Evolutionary conservation across 1,140 invertebrate genomes (phyloP), one percentile per base, ranked within the genome.

Genomic region (Cyclina sinensis): DNA sequence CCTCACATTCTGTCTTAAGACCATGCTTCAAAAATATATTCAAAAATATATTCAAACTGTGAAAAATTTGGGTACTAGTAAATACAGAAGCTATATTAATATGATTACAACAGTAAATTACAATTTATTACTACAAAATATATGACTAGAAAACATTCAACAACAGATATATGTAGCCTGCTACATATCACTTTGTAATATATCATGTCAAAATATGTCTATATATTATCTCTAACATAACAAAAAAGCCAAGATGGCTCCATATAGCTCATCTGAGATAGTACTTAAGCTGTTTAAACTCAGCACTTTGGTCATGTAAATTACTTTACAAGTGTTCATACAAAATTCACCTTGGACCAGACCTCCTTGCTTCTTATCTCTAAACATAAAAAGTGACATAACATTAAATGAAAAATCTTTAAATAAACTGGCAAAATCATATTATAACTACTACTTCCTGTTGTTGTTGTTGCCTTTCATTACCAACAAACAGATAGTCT

Each of bases 71-170:
- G 21, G 18, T 54, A 18, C 7, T n/a, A 18, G 21, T n/a, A 54
- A 7, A 3, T 18, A 54, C 21, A 11, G 21, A 3, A 54, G 21
- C 12, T 18, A 54, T 18, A 54, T 54, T 3, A 54, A 54, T 18
- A 27, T 62, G 57, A 27, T 7, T 62, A 62, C 57, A 62, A 62
- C 57, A 62, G 1, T 5, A 62, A 62, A 3, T 27, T 27, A 27
- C 9, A 14, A 57, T 18, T n/a, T 57, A 21, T 21, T 57, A 14
- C n/a, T 21, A 57, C 57, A 62, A 24, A 14, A 5, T 9, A n/a
- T 62, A 70, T 70, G 65, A 70, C 65, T 70, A 70, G 65, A 70
- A 37, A 37, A 70, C 65, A 39, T 37, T 32, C 3, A 57, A 57
- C 5, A 4, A 30, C 12, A 30, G 5, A 37, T 70, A 14, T 70